A percentile compares a stretch with the other conserved stretches of the same genome.
Conservation (phyloP, 2,113 vertebrate genomes). For the Andinoacara biseriatus region DNA sequence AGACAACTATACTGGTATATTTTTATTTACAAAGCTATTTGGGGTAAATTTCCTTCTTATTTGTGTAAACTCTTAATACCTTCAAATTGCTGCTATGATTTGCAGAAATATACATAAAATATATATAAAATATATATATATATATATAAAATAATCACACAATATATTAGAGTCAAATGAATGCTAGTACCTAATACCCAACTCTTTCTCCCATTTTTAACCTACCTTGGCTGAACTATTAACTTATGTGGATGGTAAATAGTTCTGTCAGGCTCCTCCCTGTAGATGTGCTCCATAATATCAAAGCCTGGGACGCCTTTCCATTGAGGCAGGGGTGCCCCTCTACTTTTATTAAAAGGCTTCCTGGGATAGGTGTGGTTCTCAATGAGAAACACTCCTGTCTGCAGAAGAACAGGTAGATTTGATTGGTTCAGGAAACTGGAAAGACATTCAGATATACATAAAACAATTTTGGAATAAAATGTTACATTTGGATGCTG, state of each 20-base stretch:
- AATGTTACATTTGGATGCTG: conserved; percentile 62
- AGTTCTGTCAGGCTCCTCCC: conserved; percentile 45
- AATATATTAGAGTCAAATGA: neutral
- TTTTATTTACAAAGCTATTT: no score
- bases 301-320: conserved; percentile 77
- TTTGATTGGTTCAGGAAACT: neutral
- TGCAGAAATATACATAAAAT: no score
- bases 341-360: conserved; percentile 30
- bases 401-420: neutral
- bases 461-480: neutral
- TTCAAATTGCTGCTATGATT: no score
- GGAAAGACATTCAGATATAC: neutral
- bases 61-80: no score
- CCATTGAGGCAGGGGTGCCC: conserved; percentile 73
- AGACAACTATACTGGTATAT: no score
- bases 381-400: conserved; percentile 76
- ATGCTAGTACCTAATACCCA: neutral
- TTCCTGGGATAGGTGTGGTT: conserved; percentile 80
- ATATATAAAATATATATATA: no score
- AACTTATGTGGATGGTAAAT: conserved; percentile 68
- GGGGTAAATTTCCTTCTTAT: no score
- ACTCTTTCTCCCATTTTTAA: neutral
- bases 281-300: conserved; percentile 80
- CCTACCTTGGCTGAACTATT: conserved; percentile 71
- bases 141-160: neutral